Base-by-base conservation (phyloP, 2,113 vertebrate genomes). In the Mastomys natalensis region DNA sequence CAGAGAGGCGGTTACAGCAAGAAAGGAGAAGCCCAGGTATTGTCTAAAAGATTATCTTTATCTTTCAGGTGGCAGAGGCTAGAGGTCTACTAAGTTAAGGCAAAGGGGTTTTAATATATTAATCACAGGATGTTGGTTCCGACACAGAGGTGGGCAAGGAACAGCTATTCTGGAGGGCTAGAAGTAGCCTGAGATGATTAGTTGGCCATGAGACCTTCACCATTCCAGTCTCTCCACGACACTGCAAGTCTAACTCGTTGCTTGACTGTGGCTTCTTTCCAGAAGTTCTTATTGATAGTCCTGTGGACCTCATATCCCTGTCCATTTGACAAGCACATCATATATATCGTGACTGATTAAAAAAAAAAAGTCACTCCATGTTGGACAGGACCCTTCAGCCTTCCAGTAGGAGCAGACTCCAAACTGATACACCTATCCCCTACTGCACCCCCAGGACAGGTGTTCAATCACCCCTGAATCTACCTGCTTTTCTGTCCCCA, bases 401-500 rank as follows among this genome's bases (percentile, higher is more conserved):
- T 96, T 64, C 0, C 12, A 29, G 26, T 2, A 74, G 40, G 74
- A 24, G 45, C 60, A 43, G 34, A 55, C 87, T 60, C 15, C 34
- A n/a, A 43, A 11, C n/a, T 13, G 73, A 11, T 3, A 76, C 40
- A 37, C 53, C 45, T 3, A 24, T 58, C 48, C 13, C 24, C 34
- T 53, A 58, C 29, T 29, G n/a, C 43, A 80, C 13, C 90, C 66
- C 6, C 24, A 5, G 17, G 74, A 78, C 5, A 26, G 29, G 15
- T 3, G 17, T 53, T 90, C 66, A 90, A 6, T 21, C 34, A 60
- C 76, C 76, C 90, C 7, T 93, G 84, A 96, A 86, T 92, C 76
- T 43, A 40, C 51, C 58, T 4, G 19, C 21, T 0, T 0, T 53
- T 80, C 87, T 90, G 29, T 92, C 66, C 13, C 55, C 34, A 3